Evolutionary conservation across 2,797 vertebrate genomes (phyloP).

Genomic region (Kryptopterus vitreolus): DNA sequence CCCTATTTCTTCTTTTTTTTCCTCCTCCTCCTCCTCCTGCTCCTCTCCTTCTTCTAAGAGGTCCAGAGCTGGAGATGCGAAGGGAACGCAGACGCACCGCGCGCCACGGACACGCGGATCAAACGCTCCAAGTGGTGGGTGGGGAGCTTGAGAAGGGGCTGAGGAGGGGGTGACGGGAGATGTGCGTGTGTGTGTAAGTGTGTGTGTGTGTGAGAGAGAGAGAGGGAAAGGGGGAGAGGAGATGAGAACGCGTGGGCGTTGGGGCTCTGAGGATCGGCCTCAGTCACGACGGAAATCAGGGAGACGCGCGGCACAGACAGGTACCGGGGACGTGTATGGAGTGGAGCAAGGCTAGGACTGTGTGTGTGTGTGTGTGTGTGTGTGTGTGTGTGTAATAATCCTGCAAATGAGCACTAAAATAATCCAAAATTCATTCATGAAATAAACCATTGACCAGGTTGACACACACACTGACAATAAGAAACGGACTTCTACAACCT

Average conservation of each 20-base stretch:
- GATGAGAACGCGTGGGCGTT: slow-evolving; percentile 50
- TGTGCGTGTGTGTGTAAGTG: slow-evolving; percentile 2
- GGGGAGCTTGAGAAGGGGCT: slow-evolving; percentile 16
- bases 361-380: slow-evolving; percentile 27
- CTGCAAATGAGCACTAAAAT: slow-evolving; percentile 13
- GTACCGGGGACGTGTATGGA: slow-evolving; percentile 43
- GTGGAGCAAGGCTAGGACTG: neutral
- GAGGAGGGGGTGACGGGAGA: slow-evolving; percentile 20
- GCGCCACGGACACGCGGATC: slow-evolving; percentile 24
- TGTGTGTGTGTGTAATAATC: slow-evolving; percentile 16
- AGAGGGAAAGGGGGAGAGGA: slow-evolving; percentile 16
- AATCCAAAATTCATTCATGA: slow-evolving; percentile 17
- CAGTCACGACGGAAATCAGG: slow-evolving; percentile 59
- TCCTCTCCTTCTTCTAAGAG: slow-evolving; percentile 46
- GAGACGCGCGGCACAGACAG: slow-evolving; percentile 48
- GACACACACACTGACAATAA: slow-evolving; percentile 21
- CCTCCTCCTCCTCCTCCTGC: neutral
- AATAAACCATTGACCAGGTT: slow-evolving; percentile 40
- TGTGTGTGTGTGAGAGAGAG: slow-evolving; percentile 10
- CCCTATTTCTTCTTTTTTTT: slow-evolving; percentile 6
- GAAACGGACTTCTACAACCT: slow-evolving; percentile 5
- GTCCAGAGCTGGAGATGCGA: slow-evolving; percentile 48
- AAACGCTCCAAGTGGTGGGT: slow-evolving; percentile 25
- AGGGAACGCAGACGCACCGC: slow-evolving; percentile 22
- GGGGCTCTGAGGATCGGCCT: slow-evolving; percentile 53